Evolutionary conservation across 1,140 invertebrate species (phyloP), one percentile per base, ranked within the genome.

Genomic region (Acyrthosiphon pisum): DNA sequence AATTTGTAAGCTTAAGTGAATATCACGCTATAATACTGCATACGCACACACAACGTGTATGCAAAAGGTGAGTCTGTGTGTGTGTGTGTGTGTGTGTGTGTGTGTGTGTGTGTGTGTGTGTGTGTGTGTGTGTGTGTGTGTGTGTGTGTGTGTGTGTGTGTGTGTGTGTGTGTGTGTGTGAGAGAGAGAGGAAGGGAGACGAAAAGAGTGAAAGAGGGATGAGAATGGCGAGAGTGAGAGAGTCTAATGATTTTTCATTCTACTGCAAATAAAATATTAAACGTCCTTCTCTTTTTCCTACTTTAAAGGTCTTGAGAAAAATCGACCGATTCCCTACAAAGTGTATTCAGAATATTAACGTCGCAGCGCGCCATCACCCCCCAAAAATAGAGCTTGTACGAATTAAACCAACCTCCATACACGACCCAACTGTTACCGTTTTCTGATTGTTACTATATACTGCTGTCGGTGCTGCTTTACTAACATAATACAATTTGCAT

Each of bases 401-500:
- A 90, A 90, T 90, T 68, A 90, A 90, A 90, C 89, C 48, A 56
- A 90, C 23, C 89, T 90, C 37, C 44, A 68, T 37, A 44, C 37
- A 60, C n/a, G 60, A 76, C 90, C 90, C 90, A 76, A 91, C 90
- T 91, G 90, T 91, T 91, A 91, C 56, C 41, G 41, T n/a, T 44
- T 56, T 68, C 41, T 91, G 56, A 76, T 91, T 76, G 56, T 90
- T 90, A 76, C 41, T 68, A 18, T 68, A 7, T 60, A 48, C 41
- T 76, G 14, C 60, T 68, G 60, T 91, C 60, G 41, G 35, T 91
- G 41, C 56, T 76, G 41, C 37, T 91, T 56, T 76, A 68, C 90
- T 68, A 41, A 91, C 90, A 68, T 91, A 91, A 91, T 76, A 76
- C 26, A 76, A 91, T 91, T 91, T 91, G 56, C 90, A 91, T 91